Evolutionary conservation across 2,113 vertebrate species (phyloP).

Genomic region (Nanorana parkeri): DNA sequence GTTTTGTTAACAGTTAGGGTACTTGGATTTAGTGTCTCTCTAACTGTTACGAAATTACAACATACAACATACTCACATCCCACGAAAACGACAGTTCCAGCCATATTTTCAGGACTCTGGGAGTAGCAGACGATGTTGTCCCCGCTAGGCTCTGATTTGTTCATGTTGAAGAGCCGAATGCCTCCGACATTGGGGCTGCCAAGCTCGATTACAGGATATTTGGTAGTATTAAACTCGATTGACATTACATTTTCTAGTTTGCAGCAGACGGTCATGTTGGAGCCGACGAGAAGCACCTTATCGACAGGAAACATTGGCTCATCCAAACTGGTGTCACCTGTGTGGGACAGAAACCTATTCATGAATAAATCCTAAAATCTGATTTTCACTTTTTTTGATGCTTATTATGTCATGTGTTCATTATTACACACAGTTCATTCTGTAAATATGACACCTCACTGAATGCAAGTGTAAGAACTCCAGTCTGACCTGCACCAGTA

Average conservation of each 20-base stretch:
- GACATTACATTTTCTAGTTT: slow-evolving; percentile 33
- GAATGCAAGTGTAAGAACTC: no score
- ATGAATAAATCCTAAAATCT: neutral
- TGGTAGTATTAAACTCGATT: neutral
- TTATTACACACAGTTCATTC: no score
- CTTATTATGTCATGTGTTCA: no score
- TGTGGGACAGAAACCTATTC: neutral
- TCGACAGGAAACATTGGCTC: slow-evolving; percentile 70
- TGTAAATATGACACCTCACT: no score
- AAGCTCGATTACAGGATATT: slow-evolving; percentile 60
- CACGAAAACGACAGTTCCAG: slow-evolving; percentile 75
- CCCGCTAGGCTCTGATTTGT: slow-evolving; percentile 65
- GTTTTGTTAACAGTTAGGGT: no score
- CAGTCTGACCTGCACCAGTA: no score
- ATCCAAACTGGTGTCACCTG: neutral
- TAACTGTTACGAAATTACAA: no score
- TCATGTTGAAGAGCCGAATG: slow-evolving; percentile 69
- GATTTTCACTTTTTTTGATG: no score
- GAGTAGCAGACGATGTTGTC: slow-evolving; percentile 68
- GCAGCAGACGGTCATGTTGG: slow-evolving; percentile 76
- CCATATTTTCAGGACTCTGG: neutral
- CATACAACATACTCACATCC: slow-evolving; percentile 72
- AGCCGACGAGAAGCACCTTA: slow-evolving; percentile 70
- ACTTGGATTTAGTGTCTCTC: no score
- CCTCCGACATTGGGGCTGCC: slow-evolving; percentile 69